Conservation (phyloP, 2,113 vertebrate species). For the Urocolius indicus region DNA sequence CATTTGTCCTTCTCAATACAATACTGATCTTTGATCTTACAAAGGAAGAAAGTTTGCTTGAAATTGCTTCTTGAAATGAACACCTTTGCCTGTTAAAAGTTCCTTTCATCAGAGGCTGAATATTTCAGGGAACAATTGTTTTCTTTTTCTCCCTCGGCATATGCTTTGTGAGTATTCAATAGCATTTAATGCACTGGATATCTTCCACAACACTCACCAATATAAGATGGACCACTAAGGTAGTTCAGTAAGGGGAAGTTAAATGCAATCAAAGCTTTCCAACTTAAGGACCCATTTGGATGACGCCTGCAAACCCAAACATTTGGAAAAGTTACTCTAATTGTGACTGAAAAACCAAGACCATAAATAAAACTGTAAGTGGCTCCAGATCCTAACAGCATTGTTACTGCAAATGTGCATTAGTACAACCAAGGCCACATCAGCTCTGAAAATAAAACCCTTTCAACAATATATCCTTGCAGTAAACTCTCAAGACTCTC, state of each 20-base stretch:
- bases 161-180: constrained; percentile 1
- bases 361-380: constrained; percentile 63
- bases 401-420: constrained; percentile 19
- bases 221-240: constrained; percentile 25
- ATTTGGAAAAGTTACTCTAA: constrained; percentile 60
- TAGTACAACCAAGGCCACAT: neutral
- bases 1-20: neutral
- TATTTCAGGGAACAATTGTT: neutral
- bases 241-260: constrained; percentile 12
- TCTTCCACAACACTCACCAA: neutral
- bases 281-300: constrained; percentile 30
- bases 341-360: constrained; percentile 67
- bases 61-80: neutral
- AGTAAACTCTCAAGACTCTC: neutral
- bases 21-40: neutral
- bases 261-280: constrained; percentile 30
- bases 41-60: neutral
- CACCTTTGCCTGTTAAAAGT: neutral
- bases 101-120: neutral
- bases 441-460: constrained; percentile 19
- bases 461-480: neutral
- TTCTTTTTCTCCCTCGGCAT: neutral
- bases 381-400: constrained; percentile 36
- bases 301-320: constrained; percentile 42
- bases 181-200: neutral